Conservation (phyloP, 1,140 invertebrate species). For the Ectropis grisescens region DNA sequence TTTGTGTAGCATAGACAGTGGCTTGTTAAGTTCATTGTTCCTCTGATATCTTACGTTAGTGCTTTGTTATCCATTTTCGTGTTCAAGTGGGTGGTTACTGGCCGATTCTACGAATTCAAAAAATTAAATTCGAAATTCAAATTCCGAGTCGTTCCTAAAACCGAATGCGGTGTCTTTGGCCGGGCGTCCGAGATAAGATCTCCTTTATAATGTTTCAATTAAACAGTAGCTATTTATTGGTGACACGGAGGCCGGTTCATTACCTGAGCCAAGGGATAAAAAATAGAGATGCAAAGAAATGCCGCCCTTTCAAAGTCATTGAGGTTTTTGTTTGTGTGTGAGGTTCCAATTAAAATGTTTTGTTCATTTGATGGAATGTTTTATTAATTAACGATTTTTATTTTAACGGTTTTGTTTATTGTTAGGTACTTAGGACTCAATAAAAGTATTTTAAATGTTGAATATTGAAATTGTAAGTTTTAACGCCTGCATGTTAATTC, state of each 20-base stretch:
- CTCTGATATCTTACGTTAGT: slow-evolving; percentile 31
- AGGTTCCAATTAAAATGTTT: no score
- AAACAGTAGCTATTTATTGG: slow-evolving; percentile 61
- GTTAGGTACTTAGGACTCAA: no score
- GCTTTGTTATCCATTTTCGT: slow-evolving; percentile 28
- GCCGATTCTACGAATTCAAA: slow-evolving; percentile 14
- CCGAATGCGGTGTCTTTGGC: slow-evolving; percentile 33
- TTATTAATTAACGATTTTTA: no score
- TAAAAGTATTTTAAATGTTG: no score
- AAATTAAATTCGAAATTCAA: no score
- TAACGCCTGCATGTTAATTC: no score
- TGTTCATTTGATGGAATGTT: no score
- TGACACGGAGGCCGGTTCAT: slow-evolving; percentile 28
- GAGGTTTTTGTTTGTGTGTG: no score
- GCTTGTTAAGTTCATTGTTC: slow-evolving; percentile 39
- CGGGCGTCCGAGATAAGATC: slow-evolving; percentile 35
- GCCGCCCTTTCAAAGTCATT: slow-evolving; percentile 23
- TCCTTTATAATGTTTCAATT: slow-evolving; percentile 59
- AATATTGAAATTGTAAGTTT: no score
- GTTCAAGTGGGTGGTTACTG: slow-evolving; percentile 26
- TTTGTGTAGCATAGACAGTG: slow-evolving; percentile 26
- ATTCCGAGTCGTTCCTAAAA: slow-evolving; percentile 23
- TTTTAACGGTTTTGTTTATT: no score
- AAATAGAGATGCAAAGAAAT: slow-evolving; percentile 25
- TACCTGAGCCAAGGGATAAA: slow-evolving; percentile 24